Evolutionary conservation across 2,888 invertebrate species (phyloP).

Genomic region (Scaptomyza caliginosa): DNA sequence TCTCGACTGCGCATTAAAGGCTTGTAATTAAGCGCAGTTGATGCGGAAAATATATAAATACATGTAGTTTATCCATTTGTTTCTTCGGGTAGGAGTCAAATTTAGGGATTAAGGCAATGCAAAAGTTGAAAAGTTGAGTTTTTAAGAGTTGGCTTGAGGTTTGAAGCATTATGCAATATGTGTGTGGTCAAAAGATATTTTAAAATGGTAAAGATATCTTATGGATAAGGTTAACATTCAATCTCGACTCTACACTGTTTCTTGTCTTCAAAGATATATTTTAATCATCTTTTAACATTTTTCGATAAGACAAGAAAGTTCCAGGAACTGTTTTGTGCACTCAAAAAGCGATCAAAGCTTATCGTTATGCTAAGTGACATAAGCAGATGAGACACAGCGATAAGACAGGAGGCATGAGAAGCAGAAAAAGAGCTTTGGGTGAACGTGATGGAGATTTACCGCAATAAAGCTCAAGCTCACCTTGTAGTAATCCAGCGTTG

Average conservation of each 20-base stretch:
- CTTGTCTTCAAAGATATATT: too few relatives aligned
- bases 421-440: not conserved
- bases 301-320: not conserved
- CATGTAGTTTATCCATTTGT: constrained; percentile 3
- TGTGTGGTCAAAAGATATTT: constrained; percentile 51
- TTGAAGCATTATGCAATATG: constrained; percentile 55
- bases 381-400: constrained; percentile 12
- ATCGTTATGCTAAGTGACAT: constrained; percentile 20
- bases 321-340: not conserved
- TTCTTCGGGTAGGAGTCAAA: constrained; percentile 34
- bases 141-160: constrained; percentile 7
- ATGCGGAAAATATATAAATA: constrained; percentile 64
- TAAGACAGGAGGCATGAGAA: not conserved
- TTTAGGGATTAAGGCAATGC: constrained; percentile 6
- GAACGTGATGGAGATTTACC: not conserved
- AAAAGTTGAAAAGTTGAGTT: constrained; percentile 43
- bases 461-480: constrained; percentile 57
- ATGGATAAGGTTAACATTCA: too few relatives aligned
- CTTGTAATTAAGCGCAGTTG: constrained; percentile 58
- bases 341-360: not conserved
- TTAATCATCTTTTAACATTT: not conserved
- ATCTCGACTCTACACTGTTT: too few relatives aligned
- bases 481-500: constrained; percentile 84
- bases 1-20: constrained; percentile 43
- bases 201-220: not conserved